Conservation (phyloP, 2,113 vertebrate species). For the Phalacrocorax brasilianus region DNA sequence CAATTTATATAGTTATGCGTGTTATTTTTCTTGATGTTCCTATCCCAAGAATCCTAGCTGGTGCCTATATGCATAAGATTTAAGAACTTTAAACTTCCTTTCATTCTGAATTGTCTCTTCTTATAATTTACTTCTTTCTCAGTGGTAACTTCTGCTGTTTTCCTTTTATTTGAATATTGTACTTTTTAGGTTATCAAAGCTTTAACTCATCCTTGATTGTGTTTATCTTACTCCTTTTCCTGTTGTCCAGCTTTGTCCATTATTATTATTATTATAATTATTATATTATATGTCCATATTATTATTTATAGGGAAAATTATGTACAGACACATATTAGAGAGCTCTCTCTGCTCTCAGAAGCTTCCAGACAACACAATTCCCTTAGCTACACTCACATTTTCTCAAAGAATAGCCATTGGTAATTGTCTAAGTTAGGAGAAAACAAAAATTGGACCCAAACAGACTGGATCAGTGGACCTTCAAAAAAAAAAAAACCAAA, state of each 20-base stretch:
- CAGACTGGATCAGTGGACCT: not conserved
- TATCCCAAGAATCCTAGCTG: not conserved
- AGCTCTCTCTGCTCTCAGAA: not conserved
- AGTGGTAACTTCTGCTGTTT: not conserved
- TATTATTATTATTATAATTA: not conserved
- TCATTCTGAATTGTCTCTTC: not conserved
- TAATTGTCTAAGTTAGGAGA: not conserved
- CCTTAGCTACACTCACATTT: not conserved
- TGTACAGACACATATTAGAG: not conserved
- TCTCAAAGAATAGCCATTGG: not conserved
- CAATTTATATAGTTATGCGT: not conserved
- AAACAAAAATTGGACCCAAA: not conserved
- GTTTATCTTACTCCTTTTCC: not conserved
- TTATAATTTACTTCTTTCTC: not conserved
- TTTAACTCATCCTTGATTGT: not conserved
- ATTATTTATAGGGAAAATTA: not conserved
- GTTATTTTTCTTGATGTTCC: not conserved
- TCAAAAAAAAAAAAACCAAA: not conserved
- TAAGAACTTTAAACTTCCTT: not conserved
- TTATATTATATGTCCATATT: not conserved
- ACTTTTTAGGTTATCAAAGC: not conserved
- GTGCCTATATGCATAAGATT: not conserved
- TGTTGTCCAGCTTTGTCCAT: not conserved
- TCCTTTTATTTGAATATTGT: not conserved
- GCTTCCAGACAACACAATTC: not conserved